Evolutionary conservation across 2,888 invertebrate species (phyloP), one percentile per base, ranked within the genome.

Genomic region (Fragum whitleyi): DNA sequence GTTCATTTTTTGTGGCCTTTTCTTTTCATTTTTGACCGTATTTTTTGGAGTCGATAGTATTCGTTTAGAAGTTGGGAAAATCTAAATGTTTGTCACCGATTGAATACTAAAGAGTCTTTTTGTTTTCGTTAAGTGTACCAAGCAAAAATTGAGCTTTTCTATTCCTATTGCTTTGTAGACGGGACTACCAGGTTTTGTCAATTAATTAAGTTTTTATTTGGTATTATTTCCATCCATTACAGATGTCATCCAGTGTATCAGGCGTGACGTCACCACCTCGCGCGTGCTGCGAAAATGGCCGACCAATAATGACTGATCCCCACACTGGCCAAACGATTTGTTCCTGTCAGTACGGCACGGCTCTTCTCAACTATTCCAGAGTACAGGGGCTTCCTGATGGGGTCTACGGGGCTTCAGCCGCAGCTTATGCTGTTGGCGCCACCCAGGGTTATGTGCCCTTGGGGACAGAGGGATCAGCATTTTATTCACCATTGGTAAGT

Each of bases 401-500:
- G 59, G 90, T 93, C 39, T 93, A 93, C 85, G 90, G 90, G 59
- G 90, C 92, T 51, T 91, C 93, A 3, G 91, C 92, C 23, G 90
- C 90, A 11, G 80, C 88, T 14, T 89, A 90, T 14, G 90, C 90
- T 11, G 91, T 92, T 32, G 92, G 93, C 3, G 93, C 92, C 28
- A 90, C 92, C 39, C 93, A 93, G 78, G 92, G 93, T 11, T 94
- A 94, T 86, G 90, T 94, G 47, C 92, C 94, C 19, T 88, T 93
- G 9, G 92, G 93, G 0, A 89, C 93, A 94, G 94, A 94, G 65
- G 97, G 97, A 93, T 98, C 98, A 69, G 98, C 98, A 76, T 98
- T 98, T 95, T 98, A 98, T 95, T 97, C 98, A 85, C 97, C 98
- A 89, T 94, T 98, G 96, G 98, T 98, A 96, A 96, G 98, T 92